Evolutionary conservation across 2,797 vertebrate genomes (phyloP).

Genomic region (Lophotriccus pileatus): DNA sequence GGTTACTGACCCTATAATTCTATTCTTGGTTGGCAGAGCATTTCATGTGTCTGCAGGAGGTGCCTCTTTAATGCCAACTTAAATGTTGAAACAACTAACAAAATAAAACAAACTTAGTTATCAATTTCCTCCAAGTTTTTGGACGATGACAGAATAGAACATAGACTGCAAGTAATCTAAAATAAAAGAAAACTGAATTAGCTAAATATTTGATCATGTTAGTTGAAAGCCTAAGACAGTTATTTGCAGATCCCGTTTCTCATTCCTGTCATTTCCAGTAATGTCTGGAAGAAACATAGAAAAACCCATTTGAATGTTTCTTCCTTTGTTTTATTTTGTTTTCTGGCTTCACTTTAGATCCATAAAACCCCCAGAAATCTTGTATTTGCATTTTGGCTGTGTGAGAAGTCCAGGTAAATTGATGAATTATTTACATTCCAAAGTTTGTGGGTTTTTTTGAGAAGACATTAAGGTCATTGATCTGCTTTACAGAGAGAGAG

Average conservation of each 20-base stretch:
- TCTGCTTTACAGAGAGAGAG: background rate
- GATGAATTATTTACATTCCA: background rate
- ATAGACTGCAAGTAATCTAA: background rate
- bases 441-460: background rate
- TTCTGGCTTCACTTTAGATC: background rate
- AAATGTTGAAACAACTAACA: background rate
- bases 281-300: background rate
- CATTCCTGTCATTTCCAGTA: slow-evolving; percentile 9
- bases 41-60: background rate
- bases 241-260: slow-evolving; percentile 2
- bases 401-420: background rate
- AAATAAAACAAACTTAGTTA: background rate
- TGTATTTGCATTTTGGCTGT: background rate
- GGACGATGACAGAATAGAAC: background rate
- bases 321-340: background rate
- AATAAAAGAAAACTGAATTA: slow-evolving; percentile 29
- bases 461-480: background rate
- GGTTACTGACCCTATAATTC: background rate
- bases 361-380: background rate
- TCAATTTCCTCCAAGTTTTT: background rate
- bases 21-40: background rate
- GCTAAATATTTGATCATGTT: background rate
- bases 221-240: background rate
- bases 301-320: background rate
- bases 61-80: background rate